Percentiles rank a stretch among this genome's conserved stretches.
These are phyloP conservation scores for Bembecia ichneumoniformis DNA, from an alignment of 2,888 invertebrate genomes.

Conservation along the genomic window DNA sequence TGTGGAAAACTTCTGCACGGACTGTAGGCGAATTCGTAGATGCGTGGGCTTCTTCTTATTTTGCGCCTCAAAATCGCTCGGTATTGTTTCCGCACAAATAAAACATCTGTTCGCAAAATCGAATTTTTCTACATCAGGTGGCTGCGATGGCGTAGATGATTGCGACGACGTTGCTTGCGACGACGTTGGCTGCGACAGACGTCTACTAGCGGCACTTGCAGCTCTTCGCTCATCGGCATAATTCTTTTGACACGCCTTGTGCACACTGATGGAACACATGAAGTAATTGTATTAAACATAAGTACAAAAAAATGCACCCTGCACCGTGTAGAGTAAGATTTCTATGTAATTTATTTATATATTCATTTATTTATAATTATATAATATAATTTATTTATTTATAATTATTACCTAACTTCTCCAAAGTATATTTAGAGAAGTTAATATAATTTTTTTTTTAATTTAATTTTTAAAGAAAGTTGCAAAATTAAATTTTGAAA, in stretches of 20 bases:
- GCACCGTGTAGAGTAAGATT: neutral
- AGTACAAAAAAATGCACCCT: neutral
- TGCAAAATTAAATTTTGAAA: neutral
- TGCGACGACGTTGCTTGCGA: neutral
- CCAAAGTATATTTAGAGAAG: neutral
- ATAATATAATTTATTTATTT: too few relatives aligned
- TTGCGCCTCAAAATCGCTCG: neutral
- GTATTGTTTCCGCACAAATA: neutral
- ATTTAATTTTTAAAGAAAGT: neutral
- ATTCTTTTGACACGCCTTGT: neutral
- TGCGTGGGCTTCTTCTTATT: neutral
- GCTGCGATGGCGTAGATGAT: neutral
- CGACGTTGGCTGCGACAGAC: neutral
- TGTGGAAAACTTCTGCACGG: neutral
- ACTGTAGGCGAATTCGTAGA: neutral
- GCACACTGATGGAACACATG: neutral
- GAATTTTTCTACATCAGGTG: neutral
- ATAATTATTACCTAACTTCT: neutral
- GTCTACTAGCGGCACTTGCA: neutral
- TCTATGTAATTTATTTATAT: neutral
- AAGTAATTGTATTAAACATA: neutral
- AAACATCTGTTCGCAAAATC: neutral
- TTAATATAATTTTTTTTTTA: neutral
- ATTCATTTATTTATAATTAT: too few relatives aligned
- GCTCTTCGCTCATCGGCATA: neutral